phyloP scores from a whole-genome alignment of 2,888 invertebrate species.

The Urechis unicinctus region DNA sequence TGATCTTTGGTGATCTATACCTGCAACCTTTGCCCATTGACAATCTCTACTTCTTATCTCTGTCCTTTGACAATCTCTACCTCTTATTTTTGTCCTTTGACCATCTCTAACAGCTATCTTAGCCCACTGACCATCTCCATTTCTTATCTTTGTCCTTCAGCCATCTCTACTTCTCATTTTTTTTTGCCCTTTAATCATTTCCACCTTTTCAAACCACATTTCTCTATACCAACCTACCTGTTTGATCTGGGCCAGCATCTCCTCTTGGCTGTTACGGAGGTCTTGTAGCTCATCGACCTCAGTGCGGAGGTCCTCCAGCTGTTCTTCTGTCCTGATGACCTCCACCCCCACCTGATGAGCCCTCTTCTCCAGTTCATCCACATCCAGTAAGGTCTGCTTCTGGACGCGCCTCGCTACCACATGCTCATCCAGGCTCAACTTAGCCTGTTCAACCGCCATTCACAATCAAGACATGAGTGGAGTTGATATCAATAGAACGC shows the following conservation, averaged over 20 bases:
- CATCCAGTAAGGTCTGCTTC: slow-evolving; percentile 29
- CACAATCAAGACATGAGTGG: too few relatives aligned
- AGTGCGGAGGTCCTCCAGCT: slow-evolving; percentile 25
- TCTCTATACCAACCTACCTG: too few relatives aligned
- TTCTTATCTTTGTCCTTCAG: too few relatives aligned
- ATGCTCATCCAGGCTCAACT: slow-evolving; percentile 27
- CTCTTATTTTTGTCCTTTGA: slow-evolving; percentile 12
- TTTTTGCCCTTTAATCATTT: too few relatives aligned
- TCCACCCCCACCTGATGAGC: slow-evolving; percentile 36
- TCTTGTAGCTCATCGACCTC: slow-evolving; percentile 29
- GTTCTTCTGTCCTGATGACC: slow-evolving; percentile 33
- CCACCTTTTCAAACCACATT: too few relatives aligned
- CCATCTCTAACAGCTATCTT: too few relatives aligned
- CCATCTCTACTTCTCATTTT: too few relatives aligned
- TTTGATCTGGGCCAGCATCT: slow-evolving; percentile 33
- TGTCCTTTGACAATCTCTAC: background rate
- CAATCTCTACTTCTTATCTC: background rate
- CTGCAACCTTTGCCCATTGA: slow-evolving; percentile 1
- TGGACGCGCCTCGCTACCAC: slow-evolving; percentile 31
- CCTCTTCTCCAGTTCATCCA: slow-evolving; percentile 36
- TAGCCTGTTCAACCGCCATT: too few relatives aligned
- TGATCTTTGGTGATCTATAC: too few relatives aligned
- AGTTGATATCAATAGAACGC: background rate
- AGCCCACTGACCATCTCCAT: too few relatives aligned
- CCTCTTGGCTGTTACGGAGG: slow-evolving; percentile 26